Evolutionary conservation across 2,888 invertebrate genomes (phyloP).

Genomic region (Tipula lateralis): DNA sequence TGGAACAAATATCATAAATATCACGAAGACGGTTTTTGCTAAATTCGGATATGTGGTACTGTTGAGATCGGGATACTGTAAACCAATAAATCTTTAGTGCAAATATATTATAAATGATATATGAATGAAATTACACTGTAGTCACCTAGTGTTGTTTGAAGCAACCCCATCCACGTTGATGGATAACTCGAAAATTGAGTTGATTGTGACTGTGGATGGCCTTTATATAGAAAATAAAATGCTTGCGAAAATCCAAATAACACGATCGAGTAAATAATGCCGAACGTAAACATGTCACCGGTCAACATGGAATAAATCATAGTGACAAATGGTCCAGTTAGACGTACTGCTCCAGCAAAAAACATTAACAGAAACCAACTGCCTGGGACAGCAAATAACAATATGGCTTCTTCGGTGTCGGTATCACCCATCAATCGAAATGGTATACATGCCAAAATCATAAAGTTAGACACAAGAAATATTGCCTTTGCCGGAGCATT

Average conservation of each 20-base stretch:
- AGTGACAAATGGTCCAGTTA: slow-evolving; percentile 98
- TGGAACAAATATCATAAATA: slow-evolving; percentile 97
- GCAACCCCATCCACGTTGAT: slow-evolving; percentile 95
- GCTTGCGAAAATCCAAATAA: slow-evolving; percentile 95
- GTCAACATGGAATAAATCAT: slow-evolving; percentile 99
- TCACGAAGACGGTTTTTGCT: slow-evolving; percentile 91
- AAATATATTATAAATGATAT: neutral
- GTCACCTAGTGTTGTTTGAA: slow-evolving; percentile 96
- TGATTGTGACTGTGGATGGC: slow-evolving; percentile 73
- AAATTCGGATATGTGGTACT: slow-evolving; percentile 86
- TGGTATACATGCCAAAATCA: slow-evolving; percentile 85
- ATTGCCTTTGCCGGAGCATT: slow-evolving; percentile 92
- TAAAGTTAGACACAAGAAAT: slow-evolving; percentile 84
- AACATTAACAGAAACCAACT: slow-evolving; percentile 98
- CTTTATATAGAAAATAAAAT: slow-evolving; percentile 90
- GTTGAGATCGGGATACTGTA: slow-evolving; percentile 89
- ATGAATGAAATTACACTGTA: slow-evolving; percentile 73
- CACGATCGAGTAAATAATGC: slow-evolving; percentile 92
- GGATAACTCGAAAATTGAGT: slow-evolving; percentile 79
- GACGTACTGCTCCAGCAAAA: slow-evolving; percentile 90
- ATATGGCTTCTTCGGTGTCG: slow-evolving; percentile 82
- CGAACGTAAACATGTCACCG: slow-evolving; percentile 97
- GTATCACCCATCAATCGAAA: slow-evolving; percentile 70
- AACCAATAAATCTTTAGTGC: slow-evolving; percentile 36
- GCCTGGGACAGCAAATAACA: slow-evolving; percentile 89